Percentiles rank a stretch among this genome's conserved stretches.
Conservation (phyloP, 2,888 invertebrate species). For the Brassicogethes aeneus region DNA sequence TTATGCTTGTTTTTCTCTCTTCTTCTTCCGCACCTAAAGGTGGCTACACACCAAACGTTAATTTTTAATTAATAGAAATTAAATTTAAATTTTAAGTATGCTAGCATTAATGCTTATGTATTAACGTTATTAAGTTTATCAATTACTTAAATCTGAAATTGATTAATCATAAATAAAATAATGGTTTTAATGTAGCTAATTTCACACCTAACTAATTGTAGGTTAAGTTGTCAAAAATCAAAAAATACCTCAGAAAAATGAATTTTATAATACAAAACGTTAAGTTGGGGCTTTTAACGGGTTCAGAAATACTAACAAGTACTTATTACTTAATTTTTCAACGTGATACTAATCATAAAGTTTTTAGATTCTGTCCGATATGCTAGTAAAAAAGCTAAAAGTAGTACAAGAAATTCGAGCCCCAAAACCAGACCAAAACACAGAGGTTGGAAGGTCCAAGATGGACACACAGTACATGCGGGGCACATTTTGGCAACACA, state of each 20-base stretch:
- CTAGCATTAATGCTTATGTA: too few species aligned
- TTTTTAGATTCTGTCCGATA: conserved; percentile 44
- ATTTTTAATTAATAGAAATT: too few species aligned
- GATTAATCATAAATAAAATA: too few species aligned
- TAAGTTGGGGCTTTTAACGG: neutral
- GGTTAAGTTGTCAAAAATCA: too few species aligned
- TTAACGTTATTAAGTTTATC: too few species aligned
- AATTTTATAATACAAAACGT: neutral
- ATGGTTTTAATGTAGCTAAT: too few species aligned
- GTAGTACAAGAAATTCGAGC: conserved; percentile 60
- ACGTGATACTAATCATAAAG: neutral
- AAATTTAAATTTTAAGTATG: too few species aligned
- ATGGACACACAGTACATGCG: conserved; percentile 54
- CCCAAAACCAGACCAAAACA: conserved; percentile 64
- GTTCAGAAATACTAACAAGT: neutral
- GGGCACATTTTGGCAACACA: conserved; percentile 66
- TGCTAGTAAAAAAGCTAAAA: conserved; percentile 68
- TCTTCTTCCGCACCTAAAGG: conserved; percentile 1
- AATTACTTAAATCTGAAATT: too few species aligned
- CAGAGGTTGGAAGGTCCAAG: conserved; percentile 68
- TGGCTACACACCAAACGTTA: neutral
- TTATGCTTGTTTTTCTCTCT: neutral
- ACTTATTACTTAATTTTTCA: neutral
- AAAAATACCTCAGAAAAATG: neutral
- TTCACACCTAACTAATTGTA: too few species aligned